Evolutionary conservation across 2,888 invertebrate genomes (phyloP).

Genomic region (Reticulitermes lucifugus): DNA sequence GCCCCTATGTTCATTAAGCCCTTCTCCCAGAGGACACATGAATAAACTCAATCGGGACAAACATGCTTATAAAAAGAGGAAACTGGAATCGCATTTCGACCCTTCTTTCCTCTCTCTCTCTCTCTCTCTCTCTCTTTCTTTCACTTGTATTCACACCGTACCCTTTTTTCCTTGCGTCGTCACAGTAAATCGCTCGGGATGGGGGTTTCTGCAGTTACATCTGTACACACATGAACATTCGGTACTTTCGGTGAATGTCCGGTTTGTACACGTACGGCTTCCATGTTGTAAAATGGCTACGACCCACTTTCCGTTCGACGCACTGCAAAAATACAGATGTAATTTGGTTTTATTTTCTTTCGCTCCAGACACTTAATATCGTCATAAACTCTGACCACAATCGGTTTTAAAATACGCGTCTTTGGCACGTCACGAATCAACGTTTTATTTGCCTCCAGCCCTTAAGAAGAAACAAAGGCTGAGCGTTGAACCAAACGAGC

Average conservation of each 20-base stretch:
- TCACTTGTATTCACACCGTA: too few relatives aligned
- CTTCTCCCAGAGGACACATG: conserved; percentile 52
- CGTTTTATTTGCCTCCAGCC: too few relatives aligned
- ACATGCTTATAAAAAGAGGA: conserved; percentile 37
- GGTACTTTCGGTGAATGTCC: neutral
- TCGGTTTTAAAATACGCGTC: neutral
- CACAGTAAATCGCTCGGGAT: conserved; percentile 25
- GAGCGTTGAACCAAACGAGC: neutral
- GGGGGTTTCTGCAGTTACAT: conserved; percentile 23
- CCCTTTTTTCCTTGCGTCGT: neutral
- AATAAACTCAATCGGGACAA: conserved; percentile 53
- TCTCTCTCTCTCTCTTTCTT: neutral
- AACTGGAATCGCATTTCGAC: conserved; percentile 16
- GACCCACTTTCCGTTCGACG: neutral
- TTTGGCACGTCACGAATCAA: neutral
- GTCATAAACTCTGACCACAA: neutral
- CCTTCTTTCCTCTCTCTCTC: neutral
- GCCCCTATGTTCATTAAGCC: conserved; percentile 53
- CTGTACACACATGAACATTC: neutral
- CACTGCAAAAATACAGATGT: neutral
- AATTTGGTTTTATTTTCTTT: neutral
- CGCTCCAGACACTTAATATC: neutral
- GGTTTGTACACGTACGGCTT: neutral
- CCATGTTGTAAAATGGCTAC: neutral
- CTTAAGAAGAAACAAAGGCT: too few relatives aligned